Evolutionary conservation across 2,888 invertebrate species (phyloP), one percentile per base, ranked within the genome.

Genomic region (Alcis repandata): DNA sequence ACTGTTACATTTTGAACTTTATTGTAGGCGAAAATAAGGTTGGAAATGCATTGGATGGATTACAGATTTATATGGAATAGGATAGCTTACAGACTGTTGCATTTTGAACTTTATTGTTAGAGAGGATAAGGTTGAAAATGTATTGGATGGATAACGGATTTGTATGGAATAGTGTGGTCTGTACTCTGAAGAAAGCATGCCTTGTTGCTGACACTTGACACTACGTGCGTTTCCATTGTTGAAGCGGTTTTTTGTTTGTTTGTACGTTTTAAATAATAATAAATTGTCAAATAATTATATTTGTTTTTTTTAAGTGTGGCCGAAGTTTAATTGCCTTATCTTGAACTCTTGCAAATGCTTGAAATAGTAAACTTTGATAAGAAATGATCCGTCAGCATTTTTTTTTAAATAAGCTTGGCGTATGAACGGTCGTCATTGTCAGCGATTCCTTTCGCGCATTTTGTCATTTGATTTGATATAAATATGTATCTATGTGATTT

Each of bases 151-250:
- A 19, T 38, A 53, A 6, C 22, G 60, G 38, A 61, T 62, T 59
- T 67, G 60, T 63, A 56, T 59, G 67, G 59, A 61, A 86, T 84
- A 88, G 84, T 80, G 85, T 80, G 75, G 81, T 80, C 84, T 88
- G 84, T 87, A 72, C 70, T 83, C 67, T 63, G 83, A 91, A 89
- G 90, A 91, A 89, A 87, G 91, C 87, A 78, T 67, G 82, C 84
- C 84, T 90, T 91, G 90, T 91, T 87, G 77, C 84, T 88, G 91
- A 90, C 80, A 92, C 91, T 91, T 86, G 91, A 91, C 83, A 90
- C 87, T 75, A 72, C 66, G 79, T 63, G 68, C 45, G 82, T 82
- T 73, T 84, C 77, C 91, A 83, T 85, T 89, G 83, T 85, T 33
- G 0, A 11, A 33, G 11, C 53, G 64, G 46, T 13, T 51, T 38